Evolutionary conservation across 1,140 invertebrate genomes (phyloP), one percentile per base, ranked within the genome.

Genomic region (Anoplolepis gracilipes): DNA sequence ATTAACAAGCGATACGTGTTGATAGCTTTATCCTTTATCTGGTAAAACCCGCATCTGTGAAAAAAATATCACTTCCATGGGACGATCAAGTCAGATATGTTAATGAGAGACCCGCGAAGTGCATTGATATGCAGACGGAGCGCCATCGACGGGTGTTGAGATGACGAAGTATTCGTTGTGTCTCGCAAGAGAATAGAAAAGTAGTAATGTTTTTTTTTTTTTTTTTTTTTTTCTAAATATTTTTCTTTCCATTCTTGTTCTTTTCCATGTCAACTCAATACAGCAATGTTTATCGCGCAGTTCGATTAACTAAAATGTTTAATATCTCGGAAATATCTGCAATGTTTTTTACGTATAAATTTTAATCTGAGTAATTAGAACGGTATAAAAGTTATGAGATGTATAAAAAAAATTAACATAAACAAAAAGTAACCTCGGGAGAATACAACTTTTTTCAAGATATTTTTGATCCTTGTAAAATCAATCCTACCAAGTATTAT

Each of bases 51-150:
- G 57, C 25, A 5, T 59, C 53, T 36, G 25, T 39, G 36, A 73
- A 49, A 46, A 28, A 72, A 81, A 81, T 81, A 73, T 72, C n/a
- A 72, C 22, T 72, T 69, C 19, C 28, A 46, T 28, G 53, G 36
- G 81, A 72, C 28, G 62, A 25, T 62, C 65, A 79, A 64, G 79
- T 81, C 78, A 73, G 53, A 42, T 82, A 85, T 85, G 85, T 77
- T 87, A 88, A 87, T 87, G 89, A 73, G 55, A 65, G 42, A 85
- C 61, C 72, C 64, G 57, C 36, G 81, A 84, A 79, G 77, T 87
- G 84, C 88, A 91, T 92, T 92, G 91, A 93, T 91, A 92, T 92
- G 92, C 92, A 92, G 92, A 86, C 85, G 85, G 89, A 85, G 88
- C 81, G 87, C 55, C 89, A 90, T 88, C 87, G 75, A 92, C 84